phyloP scores from a whole-genome alignment of 2,797 vertebrate genomes.

The Cyclopterus lumpus region DNA sequence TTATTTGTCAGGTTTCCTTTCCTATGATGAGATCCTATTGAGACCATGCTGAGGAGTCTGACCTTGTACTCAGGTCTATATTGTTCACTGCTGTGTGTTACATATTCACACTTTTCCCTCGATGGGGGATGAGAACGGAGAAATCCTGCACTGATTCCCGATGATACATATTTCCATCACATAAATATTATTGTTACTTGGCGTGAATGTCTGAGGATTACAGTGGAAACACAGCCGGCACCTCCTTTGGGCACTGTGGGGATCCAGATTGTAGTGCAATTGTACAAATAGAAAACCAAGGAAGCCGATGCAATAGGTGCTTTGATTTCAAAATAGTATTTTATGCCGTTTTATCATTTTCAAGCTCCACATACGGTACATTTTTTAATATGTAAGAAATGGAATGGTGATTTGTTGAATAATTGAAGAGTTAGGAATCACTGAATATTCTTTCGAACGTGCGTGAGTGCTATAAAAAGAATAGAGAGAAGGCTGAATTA shows the following conservation, averaged over 20 bases:
- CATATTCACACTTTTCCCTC: constrained; percentile 55
- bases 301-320: constrained; percentile 80
- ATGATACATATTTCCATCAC: constrained; percentile 65
- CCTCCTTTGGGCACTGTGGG: constrained; percentile 62
- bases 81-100: constrained; percentile 68
- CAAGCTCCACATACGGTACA: constrained; percentile 75
- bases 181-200: constrained; percentile 73
- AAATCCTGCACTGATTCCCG: constrained; percentile 61
- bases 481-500: constrained; percentile 66
- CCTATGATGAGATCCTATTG: constrained; percentile 39
- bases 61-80: constrained; percentile 63
- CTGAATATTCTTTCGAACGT: constrained; percentile 79
- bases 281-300: constrained; percentile 80
- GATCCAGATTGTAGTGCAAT: constrained; percentile 72
- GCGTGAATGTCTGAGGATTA: constrained; percentile 59
- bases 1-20: background rate
- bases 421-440: constrained; percentile 80
- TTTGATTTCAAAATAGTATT: constrained; percentile 83
- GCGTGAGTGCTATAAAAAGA: constrained; percentile 76
- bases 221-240: constrained; percentile 57
- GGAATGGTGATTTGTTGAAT: constrained; percentile 80
- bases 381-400: constrained; percentile 82
- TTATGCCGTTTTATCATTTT: constrained; percentile 86
- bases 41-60: constrained; percentile 50
- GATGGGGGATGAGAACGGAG: constrained; percentile 42